Base-by-base conservation (phyloP, 2,888 invertebrate species). In the Notodonta ziczac region DNA sequence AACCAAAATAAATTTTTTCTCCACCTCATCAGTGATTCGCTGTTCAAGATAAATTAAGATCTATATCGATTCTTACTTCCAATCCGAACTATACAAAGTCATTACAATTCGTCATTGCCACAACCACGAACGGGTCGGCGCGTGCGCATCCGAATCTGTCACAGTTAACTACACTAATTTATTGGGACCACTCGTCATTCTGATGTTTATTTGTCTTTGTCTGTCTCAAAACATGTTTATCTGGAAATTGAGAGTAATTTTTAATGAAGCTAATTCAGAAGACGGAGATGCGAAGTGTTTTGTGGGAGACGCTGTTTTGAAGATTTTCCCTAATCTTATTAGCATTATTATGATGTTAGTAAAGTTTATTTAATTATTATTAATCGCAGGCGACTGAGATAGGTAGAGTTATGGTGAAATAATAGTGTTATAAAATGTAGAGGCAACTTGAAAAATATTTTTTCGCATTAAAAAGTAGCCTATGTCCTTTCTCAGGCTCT, bases 161-260 rank as follows among this genome's bases (percentile, higher is more conserved):
- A 69, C 66, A 70, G 54, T 67, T 69, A 78, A 78, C 78, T 76
- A 74, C 74, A 64, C 74, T 82, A 76, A 82, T 83, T 82, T 82
- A 82, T 81, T 61, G 69, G 59, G 53, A 61, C 72, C 65, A 81
- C 79, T 69, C 72, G 68, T 82, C 80, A 80, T 80, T 76, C 72
- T 32, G 53, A 60, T 72, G 73, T 81, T 76, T 81, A 81, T 83
- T 81, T 81, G 75, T 82, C 81, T 72, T 73, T 72, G 71, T 73
- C 70, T 39, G 54, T 54, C 56, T 42, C 6, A 24, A 42, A 44
- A 70, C 64, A 61, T 66, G 64, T 73, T 70, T 56, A 61, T 48
- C 56, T 60, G 65, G 61, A 70, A 70, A 71, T 81, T 73, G 68
- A 63, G 65, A 69, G 69, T 52, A 71, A 78, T 75, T 74, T 78